phyloP scores from a whole-genome alignment of 2,888 invertebrate species.

The Heteromurus nitidus region DNA sequence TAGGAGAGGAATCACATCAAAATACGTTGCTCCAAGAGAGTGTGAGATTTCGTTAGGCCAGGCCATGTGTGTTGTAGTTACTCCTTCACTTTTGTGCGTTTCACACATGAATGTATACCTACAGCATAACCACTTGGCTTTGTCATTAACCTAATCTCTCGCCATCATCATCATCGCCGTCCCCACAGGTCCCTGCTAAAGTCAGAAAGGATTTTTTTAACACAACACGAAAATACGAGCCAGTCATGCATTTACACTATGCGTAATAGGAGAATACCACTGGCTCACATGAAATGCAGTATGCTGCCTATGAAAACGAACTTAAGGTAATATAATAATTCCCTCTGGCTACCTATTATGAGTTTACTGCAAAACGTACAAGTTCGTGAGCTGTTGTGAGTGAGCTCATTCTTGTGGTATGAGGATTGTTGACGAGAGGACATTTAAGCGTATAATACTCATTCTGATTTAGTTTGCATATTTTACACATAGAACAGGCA shows the following conservation, averaged over 20 bases:
- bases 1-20: background rate
- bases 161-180: constrained; percentile 27
- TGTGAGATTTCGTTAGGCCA: constrained; percentile 3
- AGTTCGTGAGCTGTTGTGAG: constrained; percentile 21
- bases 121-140: constrained; percentile 39
- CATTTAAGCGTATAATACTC: background rate
- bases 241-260: background rate
- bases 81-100: background rate
- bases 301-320: background rate
- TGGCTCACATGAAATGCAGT: constrained; percentile 12
- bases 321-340: background rate
- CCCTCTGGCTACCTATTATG: constrained; percentile 13
- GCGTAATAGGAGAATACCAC: background rate
- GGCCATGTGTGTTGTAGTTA: background rate
- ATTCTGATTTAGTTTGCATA: constrained; percentile 34
- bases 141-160: constrained; percentile 54
- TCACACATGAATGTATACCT: background rate
- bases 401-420: constrained; percentile 60
- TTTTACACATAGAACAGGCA: constrained; percentile 21
- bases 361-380: background rate
- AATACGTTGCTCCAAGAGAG: constrained; percentile 16
- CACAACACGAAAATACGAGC: constrained; percentile 10
- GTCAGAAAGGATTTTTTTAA: constrained; percentile 11
- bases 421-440: constrained; percentile 38
- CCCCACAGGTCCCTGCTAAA: constrained; percentile 36